These are phyloP conservation scores for Fukomys damarensis DNA, from an alignment of 2,113 vertebrate genomes.

Conservation along the genomic window DNA sequence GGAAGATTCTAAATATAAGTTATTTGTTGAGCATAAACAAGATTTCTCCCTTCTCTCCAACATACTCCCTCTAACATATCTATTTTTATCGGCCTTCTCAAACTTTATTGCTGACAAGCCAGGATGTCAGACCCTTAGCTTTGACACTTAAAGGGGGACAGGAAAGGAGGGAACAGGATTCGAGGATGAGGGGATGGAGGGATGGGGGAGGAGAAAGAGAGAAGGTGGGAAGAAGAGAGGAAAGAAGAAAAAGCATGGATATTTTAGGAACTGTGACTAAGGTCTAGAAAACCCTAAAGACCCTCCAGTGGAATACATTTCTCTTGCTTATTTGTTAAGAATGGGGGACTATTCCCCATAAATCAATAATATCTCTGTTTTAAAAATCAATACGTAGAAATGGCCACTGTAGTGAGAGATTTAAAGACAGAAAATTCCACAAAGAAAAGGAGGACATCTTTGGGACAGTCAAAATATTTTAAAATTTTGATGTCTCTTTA, in stretches of 20 bases:
- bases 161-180: not conserved
- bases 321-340: conserved; percentile 16
- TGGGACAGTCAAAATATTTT: not conserved
- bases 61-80: conserved; percentile 16
- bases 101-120: conserved; percentile 57
- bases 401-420: not conserved
- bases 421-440: conserved; percentile 33
- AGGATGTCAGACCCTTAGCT: not conserved
- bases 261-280: conserved; percentile 17
- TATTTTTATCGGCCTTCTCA: conserved; percentile 65
- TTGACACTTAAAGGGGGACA: not conserved
- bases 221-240: not conserved
- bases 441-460: not conserved
- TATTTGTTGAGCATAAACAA: conserved; percentile 77
- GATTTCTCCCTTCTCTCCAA: conserved; percentile 66
- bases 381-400: conserved; percentile 34
- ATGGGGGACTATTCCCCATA: not conserved
- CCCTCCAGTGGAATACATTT: not conserved
- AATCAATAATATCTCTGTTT: not conserved
- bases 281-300: conserved; percentile 26
- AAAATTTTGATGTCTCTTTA: conserved; percentile 28
- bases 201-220: not conserved
- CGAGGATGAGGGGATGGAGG: not conserved
- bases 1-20: conserved; percentile 73
- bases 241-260: too few relatives aligned